phyloP scores from a whole-genome alignment of 1,140 invertebrate species.

The Leguminivora glycinivorella region DNA sequence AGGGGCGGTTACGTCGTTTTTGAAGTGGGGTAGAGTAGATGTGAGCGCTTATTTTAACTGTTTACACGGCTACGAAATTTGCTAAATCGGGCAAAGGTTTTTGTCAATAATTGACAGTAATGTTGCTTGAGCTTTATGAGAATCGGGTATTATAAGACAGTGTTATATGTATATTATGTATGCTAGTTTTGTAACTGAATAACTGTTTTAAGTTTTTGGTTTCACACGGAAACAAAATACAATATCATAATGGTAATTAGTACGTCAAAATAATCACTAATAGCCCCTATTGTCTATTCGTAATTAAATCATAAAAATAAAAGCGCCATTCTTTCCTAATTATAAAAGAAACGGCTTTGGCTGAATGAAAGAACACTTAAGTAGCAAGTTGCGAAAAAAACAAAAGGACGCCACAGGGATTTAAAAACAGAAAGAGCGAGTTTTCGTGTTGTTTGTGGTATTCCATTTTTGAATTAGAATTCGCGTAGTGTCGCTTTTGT shows the following conservation, averaged over 20 bases:
- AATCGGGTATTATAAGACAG: background rate
- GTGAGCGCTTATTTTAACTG: constrained; percentile 16
- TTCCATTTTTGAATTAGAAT: constrained; percentile 53
- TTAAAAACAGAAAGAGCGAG: constrained; percentile 56
- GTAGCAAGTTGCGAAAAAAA: constrained; percentile 63
- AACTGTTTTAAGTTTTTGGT: background rate
- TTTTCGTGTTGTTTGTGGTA: constrained; percentile 58
- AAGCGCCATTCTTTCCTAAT: constrained; percentile 69
- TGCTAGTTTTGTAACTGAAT: background rate
- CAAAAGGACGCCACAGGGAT: constrained; percentile 36
- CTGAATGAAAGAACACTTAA: constrained; percentile 65
- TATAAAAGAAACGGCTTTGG: constrained; percentile 72
- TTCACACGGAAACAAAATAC: background rate
- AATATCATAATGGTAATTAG: constrained; percentile 42
- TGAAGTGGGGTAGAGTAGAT: too few species aligned
- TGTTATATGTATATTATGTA: background rate
- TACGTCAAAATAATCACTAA: constrained; percentile 61
- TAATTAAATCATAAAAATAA: constrained; percentile 77
- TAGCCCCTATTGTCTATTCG: constrained; percentile 65
- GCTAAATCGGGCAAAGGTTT: constrained; percentile 12
- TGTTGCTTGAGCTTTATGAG: constrained; percentile 2
- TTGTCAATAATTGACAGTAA: constrained; percentile 11
- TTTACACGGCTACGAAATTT: constrained; percentile 14
- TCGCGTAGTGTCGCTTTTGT: constrained; percentile 38
- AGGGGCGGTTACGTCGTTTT: background rate